Conservation (phyloP, 2,113 vertebrate genomes). For the Galemys pyrenaicus region DNA sequence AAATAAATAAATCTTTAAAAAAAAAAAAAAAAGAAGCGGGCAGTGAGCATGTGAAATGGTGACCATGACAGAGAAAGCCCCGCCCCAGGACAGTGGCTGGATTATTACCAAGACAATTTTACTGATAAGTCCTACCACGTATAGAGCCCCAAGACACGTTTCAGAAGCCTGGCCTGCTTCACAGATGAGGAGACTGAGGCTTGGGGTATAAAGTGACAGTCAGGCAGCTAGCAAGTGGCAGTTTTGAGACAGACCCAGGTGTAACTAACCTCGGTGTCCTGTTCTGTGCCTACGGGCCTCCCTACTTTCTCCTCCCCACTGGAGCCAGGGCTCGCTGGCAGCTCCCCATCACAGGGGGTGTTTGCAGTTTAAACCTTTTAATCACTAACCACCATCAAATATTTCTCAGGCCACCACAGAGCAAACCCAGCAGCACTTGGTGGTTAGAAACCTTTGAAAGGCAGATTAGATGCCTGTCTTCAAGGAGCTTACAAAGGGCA, state of each 20-base stretch:
- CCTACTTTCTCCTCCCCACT: background rate
- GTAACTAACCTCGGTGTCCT: background rate
- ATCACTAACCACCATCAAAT: constrained; percentile 44
- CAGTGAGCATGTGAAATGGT: fast-evolving
- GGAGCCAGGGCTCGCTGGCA: constrained; percentile 1
- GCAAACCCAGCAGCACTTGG: background rate
- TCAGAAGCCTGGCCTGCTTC: background rate
- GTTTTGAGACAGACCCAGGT: background rate
- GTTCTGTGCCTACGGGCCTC: background rate
- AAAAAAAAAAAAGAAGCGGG: too few species aligned
- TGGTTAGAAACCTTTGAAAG: background rate
- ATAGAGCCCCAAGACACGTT: background rate
- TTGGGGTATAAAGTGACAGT: background rate
- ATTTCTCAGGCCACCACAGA: constrained; percentile 20
- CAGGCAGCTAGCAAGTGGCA: background rate
- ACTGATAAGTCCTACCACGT: background rate
- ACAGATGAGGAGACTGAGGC: background rate
- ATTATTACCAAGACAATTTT: background rate
- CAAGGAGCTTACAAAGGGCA: background rate
- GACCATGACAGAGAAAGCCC: background rate
- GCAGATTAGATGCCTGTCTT: background rate
- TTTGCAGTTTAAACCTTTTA: background rate
- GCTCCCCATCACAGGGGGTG: background rate
- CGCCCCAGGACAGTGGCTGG: background rate
- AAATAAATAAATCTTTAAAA: too few species aligned